Evolutionary conservation across 2,113 vertebrate genomes (phyloP), one percentile per base, ranked within the genome.

Genomic region (Syrrhaptes paradoxus): DNA sequence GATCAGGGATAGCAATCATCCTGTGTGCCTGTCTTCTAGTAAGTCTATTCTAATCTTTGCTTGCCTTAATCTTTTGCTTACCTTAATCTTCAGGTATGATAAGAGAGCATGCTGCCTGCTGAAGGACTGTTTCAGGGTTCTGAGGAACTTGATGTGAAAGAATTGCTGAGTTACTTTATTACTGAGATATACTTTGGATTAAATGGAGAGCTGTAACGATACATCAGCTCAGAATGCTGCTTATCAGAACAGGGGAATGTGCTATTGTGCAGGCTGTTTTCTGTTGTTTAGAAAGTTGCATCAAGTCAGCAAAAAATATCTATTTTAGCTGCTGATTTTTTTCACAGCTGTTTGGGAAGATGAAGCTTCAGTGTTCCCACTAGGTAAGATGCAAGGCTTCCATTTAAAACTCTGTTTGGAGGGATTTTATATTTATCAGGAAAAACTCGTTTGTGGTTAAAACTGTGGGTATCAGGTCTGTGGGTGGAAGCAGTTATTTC

Each of bases 301-400:
- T 54, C 61, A 58, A 76, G 88, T 96, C 82, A 95, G 95, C 61
- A 87, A 43, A 83, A 83, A 89, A 89, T 62, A 49, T 0, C n/a
- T 76, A 5, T 90, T 94, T 87, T 76, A 93, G 82, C 41, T 25
- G 38, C 83, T 94, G 87, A 90, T 82, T 87, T 94, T 51, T 51
- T 96, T 84, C 10, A 9, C 25, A 10, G 49, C 54, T 79, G 13
- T 78, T 70, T 91, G 36, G 76, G 75, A 95, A 95, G 76, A 71
- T 89, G 81, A 87, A 82, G 86, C 74, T 67, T 79, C 79, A 22
- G 58, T 93, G 43, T 78, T 95, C 52, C 67, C 32, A 7, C 38
- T 85, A 90, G 95, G 95, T 96, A 97, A 96, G 88, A 67, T 74
- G 25, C 26, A 74, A 67, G 29, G 67, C 49, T 78, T 86, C 9